Conservation (phyloP, 64 coral and sea anemone species). For the Pachyseris speciosa region DNA sequence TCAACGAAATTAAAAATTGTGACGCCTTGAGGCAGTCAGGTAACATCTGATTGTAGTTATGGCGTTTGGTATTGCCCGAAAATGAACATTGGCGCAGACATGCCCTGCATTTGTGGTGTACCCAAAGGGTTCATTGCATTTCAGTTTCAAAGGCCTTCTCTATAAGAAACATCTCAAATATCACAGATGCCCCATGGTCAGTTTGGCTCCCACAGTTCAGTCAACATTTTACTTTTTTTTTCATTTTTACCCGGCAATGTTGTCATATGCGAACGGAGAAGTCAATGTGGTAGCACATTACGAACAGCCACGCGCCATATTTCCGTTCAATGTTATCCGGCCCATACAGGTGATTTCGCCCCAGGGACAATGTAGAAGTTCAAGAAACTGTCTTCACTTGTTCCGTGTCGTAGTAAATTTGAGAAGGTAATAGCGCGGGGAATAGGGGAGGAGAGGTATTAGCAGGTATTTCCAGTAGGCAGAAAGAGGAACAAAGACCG, state of each 20-base stretch:
- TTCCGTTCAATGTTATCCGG: conserved; percentile 13
- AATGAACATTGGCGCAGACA: neutral
- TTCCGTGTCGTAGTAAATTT: no score
- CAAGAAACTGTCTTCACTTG: neutral
- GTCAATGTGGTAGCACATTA: neutral
- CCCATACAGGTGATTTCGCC: neutral
- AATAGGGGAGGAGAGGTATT: no score
- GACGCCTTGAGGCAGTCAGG: neutral
- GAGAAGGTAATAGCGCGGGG: no score
- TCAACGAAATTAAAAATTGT: neutral
- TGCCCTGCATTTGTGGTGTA: neutral
- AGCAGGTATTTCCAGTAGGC: no score
- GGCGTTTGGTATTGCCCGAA: neutral
- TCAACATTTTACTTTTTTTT: neutral
- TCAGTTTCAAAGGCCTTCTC: no score
- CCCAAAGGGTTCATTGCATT: no score
- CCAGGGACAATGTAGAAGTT: neutral
- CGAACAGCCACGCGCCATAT: neutral
- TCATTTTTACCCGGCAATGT: neutral
- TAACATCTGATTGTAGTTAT: neutral
- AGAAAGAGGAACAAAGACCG: no score
- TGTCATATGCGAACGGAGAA: neutral
- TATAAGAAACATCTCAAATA: neutral
- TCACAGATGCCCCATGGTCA: neutral
- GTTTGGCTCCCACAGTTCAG: neutral